Conservation (phyloP, 1,140 invertebrate species). For the Drosophila asahinai region DNA sequence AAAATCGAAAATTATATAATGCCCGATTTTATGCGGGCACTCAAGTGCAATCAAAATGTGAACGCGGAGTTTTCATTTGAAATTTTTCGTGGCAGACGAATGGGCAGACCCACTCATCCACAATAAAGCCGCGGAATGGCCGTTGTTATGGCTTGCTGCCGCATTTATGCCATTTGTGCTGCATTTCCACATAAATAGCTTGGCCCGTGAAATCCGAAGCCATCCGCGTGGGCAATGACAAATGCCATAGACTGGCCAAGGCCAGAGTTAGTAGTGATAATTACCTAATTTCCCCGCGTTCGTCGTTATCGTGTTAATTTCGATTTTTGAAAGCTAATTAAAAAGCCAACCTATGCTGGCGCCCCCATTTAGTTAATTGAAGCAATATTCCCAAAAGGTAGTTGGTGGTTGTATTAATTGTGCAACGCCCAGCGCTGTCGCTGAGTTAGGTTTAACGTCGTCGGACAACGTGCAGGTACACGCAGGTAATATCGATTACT, state of each 20-base stretch:
- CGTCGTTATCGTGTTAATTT: constrained; percentile 59
- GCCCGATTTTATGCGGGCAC: constrained; percentile 72
- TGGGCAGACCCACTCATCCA: constrained; percentile 8
- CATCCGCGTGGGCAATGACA: constrained; percentile 12
- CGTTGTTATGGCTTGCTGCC: constrained; percentile 60
- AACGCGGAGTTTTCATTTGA: constrained; percentile 70
- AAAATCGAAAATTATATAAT: constrained; percentile 72
- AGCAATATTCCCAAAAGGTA: background rate
- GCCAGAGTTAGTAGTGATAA: constrained; percentile 16
- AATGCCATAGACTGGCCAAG: constrained; percentile 36
- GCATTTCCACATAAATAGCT: constrained; percentile 38
- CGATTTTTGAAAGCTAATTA: constrained; percentile 67
- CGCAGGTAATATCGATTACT: background rate
- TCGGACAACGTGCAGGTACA: background rate
- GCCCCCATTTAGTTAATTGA: constrained; percentile 29
- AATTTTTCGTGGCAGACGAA: constrained; percentile 8
- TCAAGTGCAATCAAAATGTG: constrained; percentile 79
- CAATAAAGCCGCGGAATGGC: constrained; percentile 63
- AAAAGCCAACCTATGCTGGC: constrained; percentile 57
- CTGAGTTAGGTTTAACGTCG: background rate
- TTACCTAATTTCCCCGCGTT: constrained; percentile 53
- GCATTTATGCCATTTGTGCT: constrained; percentile 42
- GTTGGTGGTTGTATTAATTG: constrained; percentile 10
- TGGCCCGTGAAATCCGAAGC: background rate
- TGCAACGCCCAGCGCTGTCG: background rate